Percentiles rank a stretch among this genome's conserved stretches.
These are phyloP conservation scores for Ypsolopha scabrella DNA, from an alignment of 2,888 invertebrate species.

Conservation along the genomic window DNA sequence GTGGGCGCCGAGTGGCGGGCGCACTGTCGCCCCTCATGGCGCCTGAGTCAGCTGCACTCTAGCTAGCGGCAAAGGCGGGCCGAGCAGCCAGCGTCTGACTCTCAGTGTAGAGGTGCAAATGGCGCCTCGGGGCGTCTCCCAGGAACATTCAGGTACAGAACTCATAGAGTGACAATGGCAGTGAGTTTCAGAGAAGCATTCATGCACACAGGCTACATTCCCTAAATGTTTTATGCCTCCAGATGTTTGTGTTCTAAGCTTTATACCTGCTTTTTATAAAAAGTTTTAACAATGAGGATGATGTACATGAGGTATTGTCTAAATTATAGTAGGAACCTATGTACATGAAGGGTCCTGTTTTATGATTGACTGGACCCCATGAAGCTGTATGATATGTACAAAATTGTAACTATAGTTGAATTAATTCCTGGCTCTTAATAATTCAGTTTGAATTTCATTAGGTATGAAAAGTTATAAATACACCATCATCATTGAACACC, in stretches of 20 bases:
- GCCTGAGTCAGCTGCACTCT: constrained; percentile 80
- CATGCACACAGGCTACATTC: constrained; percentile 33
- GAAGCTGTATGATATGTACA: constrained; percentile 1
- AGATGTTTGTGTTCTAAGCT: constrained; percentile 41
- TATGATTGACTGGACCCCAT: constrained; percentile 17
- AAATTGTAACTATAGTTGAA: constrained; percentile 4
- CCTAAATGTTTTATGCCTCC: constrained; percentile 14
- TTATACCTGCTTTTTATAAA: constrained; percentile 51
- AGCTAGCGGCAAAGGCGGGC: constrained; percentile 56
- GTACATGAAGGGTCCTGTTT: constrained; percentile 23
- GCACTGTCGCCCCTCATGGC: constrained; percentile 85
- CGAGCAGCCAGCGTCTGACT: constrained; percentile 60
- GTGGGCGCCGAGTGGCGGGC: constrained; percentile 80
- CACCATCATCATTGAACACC: not conserved
- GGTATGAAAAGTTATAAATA: not conserved
- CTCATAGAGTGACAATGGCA: not conserved
- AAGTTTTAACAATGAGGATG: constrained; percentile 29
- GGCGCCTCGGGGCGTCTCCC: not conserved
- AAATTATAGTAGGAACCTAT: constrained; percentile 38
- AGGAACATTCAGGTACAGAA: not conserved
- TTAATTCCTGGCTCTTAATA: constrained; percentile 9
- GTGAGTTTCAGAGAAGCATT: not conserved
- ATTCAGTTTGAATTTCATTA: not conserved
- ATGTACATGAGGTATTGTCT: constrained; percentile 46
- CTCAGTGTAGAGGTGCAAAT: constrained; percentile 20